Conservation (phyloP, 2,113 vertebrate genomes). For the Toxotes chatareus region DNA sequence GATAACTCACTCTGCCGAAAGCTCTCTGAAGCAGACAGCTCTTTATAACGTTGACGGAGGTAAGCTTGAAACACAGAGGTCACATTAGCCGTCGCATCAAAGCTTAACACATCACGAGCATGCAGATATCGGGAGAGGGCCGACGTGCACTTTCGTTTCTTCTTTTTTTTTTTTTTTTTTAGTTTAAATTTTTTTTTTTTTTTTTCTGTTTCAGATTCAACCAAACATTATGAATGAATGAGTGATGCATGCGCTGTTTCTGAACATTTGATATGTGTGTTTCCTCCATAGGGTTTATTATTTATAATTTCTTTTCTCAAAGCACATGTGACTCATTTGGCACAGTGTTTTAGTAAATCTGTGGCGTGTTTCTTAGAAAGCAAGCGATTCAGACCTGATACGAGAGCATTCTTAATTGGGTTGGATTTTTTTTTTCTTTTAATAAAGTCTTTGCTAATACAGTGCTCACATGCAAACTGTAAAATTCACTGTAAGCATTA, state of each 20-base stretch:
- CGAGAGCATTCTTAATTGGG: not conserved
- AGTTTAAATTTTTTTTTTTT: too few species aligned
- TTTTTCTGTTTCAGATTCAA: slow-evolving; percentile 45
- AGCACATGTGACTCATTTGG: slow-evolving; percentile 39
- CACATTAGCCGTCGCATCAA: slow-evolving; percentile 28
- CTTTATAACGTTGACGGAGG: slow-evolving; percentile 67
- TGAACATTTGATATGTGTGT: not conserved
- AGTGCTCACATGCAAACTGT: too few species aligned
- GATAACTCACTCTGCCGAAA: slow-evolving; percentile 66
- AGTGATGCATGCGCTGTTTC: slow-evolving; percentile 35
- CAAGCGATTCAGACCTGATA: not conserved
- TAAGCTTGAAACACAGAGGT: slow-evolving; percentile 67
- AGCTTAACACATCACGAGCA: slow-evolving; percentile 47
- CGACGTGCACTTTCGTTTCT: slow-evolving; percentile 11
- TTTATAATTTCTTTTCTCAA: not conserved
- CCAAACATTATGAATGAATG: slow-evolving; percentile 64
- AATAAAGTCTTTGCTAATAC: too few species aligned
- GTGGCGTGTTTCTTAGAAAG: slow-evolving; percentile 41
- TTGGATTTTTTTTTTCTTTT: too few species aligned
- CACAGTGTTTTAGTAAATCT: not conserved
- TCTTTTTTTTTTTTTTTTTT: not conserved
- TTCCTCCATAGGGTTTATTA: not conserved
- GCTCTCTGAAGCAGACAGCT: slow-evolving; percentile 73
- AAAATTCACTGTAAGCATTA: too few species aligned
- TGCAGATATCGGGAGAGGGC: slow-evolving; percentile 46